A percentile compares a stretch with the other conserved stretches of the same genome.
phyloP scores from a whole-genome alignment of 1,140 invertebrate species.

The Dendrolimus kikuchii region DNA sequence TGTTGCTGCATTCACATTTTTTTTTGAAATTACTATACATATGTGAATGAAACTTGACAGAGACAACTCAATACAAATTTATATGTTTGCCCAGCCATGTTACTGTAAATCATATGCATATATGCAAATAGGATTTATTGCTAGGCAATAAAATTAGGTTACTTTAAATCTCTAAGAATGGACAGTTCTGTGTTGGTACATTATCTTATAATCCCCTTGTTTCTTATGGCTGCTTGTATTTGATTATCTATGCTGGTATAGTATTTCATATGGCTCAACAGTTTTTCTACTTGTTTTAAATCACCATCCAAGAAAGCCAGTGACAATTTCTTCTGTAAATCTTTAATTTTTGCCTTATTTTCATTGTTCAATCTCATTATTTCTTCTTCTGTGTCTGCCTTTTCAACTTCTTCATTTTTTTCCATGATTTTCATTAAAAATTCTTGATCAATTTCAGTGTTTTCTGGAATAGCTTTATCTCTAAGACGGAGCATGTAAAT shows the following conservation, averaged over 20 bases:
- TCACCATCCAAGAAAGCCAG: slow-evolving; percentile 76
- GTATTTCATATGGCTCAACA: slow-evolving; percentile 87
- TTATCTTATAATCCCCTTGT: slow-evolving; percentile 79
- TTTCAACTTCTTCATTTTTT: slow-evolving; percentile 86
- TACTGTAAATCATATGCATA: too few relatives aligned
- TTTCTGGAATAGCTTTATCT: slow-evolving; percentile 79
- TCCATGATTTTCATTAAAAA: slow-evolving; percentile 93
- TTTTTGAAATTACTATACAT: too few relatives aligned
- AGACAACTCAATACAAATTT: background rate
- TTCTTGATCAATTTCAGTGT: slow-evolving; percentile 77
- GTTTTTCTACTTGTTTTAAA: slow-evolving; percentile 73
- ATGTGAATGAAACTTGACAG: too few relatives aligned
- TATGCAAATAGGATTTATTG: too few relatives aligned
- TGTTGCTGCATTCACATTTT: too few relatives aligned
- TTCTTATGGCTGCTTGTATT: slow-evolving; percentile 80
- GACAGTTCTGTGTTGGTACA: background rate
- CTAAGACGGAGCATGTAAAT: slow-evolving; percentile 80
- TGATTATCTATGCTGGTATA: slow-evolving; percentile 83
- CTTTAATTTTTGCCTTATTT: slow-evolving; percentile 73
- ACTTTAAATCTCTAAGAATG: too few relatives aligned
- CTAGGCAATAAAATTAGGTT: too few relatives aligned
- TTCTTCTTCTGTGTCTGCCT: slow-evolving; percentile 74
- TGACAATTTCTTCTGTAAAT: slow-evolving; percentile 73
- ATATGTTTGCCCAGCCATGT: too few relatives aligned
- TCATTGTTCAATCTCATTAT: slow-evolving; percentile 75